These are phyloP conservation scores for Uromys caudimaculatus DNA, from an alignment of 2,797 vertebrate species.

Conservation along the genomic window DNA sequence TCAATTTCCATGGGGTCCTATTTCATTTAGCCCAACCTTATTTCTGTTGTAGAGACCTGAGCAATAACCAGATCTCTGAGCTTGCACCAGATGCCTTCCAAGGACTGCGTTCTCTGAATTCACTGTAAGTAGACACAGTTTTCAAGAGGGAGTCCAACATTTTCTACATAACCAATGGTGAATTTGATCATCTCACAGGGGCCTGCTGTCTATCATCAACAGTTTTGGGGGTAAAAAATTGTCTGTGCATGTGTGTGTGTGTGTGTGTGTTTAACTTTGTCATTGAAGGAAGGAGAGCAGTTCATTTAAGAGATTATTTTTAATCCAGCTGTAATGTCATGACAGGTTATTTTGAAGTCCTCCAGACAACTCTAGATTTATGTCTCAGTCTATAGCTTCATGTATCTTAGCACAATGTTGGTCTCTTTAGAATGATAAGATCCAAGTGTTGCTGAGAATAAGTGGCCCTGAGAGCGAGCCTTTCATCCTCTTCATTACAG, in stretches of 20 bases:
- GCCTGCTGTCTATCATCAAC: not conserved
- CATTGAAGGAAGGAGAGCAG: not conserved
- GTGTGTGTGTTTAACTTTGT: not conserved
- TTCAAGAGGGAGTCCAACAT: not conserved
- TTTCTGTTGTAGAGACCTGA: conserved; percentile 92
- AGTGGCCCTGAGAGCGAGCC: fast-evolving
- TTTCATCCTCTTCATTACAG: not conserved
- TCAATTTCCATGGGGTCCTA: conserved; percentile 2
- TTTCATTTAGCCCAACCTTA: conserved; percentile 65
- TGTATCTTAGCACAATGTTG: not conserved
- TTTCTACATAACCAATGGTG: not conserved
- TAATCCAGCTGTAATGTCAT: not conserved
- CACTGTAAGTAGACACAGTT: conserved; percentile 91
- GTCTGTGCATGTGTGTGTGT: not conserved
- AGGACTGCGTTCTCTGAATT: conserved; percentile 97
- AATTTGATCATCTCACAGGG: not conserved
- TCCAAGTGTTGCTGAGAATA: not conserved
- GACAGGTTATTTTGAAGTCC: not conserved
- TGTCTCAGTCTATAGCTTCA: not conserved
- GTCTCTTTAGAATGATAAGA: not conserved
- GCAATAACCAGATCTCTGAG: conserved; percentile 99
- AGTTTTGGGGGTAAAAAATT: not conserved
- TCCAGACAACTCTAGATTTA: not conserved
- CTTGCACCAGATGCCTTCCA: conserved; percentile 96
- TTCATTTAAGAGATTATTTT: not conserved